phyloP scores from a whole-genome alignment of 2,113 vertebrate species.

The Amphilophus citrinellus region DNA sequence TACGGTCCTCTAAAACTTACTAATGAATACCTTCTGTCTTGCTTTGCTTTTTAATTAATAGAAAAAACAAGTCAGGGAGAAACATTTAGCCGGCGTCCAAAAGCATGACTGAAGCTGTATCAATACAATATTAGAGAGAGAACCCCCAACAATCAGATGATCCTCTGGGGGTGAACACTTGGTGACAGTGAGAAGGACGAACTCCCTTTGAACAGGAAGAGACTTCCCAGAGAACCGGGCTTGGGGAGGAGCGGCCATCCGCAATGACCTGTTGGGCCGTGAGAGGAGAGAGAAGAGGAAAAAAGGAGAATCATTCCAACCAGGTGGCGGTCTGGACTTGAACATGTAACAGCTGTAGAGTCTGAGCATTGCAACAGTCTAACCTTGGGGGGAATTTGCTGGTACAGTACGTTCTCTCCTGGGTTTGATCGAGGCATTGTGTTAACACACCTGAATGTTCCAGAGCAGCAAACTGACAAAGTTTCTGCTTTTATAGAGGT shows the following conservation, averaged over 20 bases:
- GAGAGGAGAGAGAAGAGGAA: not conserved
- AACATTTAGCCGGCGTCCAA: not conserved
- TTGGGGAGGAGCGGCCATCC: not conserved
- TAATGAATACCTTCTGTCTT: too few species aligned
- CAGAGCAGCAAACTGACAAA: too few species aligned
- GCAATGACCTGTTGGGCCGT: not conserved
- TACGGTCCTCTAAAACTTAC: too few species aligned
- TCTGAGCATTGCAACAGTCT: not conserved
- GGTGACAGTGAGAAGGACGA: not conserved
- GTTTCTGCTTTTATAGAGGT: too few species aligned
- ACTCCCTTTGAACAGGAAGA: not conserved
- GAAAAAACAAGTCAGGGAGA: too few species aligned
- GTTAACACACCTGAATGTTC: too few species aligned
- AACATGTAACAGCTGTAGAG: not conserved
- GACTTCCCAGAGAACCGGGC: not conserved
- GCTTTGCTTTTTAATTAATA: too few species aligned
- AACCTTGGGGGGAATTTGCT: too few species aligned
- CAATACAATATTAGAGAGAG: not conserved
- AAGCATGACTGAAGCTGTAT: not conserved
- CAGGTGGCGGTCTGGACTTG: not conserved
- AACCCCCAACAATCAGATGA: not conserved
- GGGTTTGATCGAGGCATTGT: too few species aligned
- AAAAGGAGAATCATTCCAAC: not conserved
- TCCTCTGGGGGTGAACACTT: not conserved
- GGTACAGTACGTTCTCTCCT: too few species aligned